Percentiles rank a stretch among this genome's conserved stretches.
These are phyloP conservation scores for Sebastiscus tertius DNA, from an alignment of 2,797 vertebrate species.

Conservation along the genomic window DNA sequence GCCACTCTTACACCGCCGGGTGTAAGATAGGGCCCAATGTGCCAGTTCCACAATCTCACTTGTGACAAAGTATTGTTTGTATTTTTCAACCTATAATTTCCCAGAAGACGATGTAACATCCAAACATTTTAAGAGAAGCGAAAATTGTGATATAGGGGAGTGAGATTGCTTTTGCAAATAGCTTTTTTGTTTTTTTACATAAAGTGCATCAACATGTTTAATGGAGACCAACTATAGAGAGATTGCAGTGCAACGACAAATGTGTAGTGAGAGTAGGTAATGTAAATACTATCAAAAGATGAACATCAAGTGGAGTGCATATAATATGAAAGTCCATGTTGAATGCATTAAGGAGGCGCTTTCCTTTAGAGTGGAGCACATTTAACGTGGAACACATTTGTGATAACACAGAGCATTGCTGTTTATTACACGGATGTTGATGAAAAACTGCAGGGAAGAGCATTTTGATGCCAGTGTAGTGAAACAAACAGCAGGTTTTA, in stretches of 20 bases:
- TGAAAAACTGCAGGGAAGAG: background rate
- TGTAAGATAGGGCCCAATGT: background rate
- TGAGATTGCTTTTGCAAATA: slow-evolving; percentile 42
- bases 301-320: slow-evolving; percentile 32
- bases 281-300: slow-evolving; percentile 47
- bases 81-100: slow-evolving; percentile 22
- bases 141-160: background rate
- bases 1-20: background rate
- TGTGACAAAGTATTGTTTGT: background rate
- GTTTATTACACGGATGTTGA: slow-evolving; percentile 25
- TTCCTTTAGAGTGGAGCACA: slow-evolving; percentile 19
- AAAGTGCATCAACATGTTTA: slow-evolving; percentile 31
- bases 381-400: slow-evolving; percentile 11
- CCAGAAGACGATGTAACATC: slow-evolving; percentile 7
- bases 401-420: slow-evolving; percentile 12
- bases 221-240: slow-evolving; percentile 22
- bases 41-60: background rate
- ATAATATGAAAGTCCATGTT: slow-evolving; percentile 23
- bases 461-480: background rate
- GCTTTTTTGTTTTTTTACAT: background rate
- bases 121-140: slow-evolving; percentile 2
- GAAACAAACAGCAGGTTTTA: slow-evolving; percentile 23
- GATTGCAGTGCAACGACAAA: slow-evolving; percentile 14
- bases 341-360: slow-evolving; percentile 21
- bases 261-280: slow-evolving; percentile 5